Base-by-base conservation (phyloP, 2,797 vertebrate genomes). In the Cheirogaleus major region DNA sequence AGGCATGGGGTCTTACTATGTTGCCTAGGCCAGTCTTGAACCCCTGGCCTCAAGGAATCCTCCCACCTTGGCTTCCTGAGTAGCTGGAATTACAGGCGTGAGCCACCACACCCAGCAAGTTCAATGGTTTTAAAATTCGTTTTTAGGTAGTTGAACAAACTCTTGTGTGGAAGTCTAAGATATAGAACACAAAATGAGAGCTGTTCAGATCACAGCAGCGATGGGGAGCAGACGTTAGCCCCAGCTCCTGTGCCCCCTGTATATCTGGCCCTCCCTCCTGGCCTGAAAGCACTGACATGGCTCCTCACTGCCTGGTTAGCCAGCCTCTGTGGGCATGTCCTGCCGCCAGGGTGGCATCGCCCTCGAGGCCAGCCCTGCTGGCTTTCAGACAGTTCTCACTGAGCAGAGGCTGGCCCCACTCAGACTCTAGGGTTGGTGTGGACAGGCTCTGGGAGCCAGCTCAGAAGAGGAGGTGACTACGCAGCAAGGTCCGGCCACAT, bases 81-180 rank as follows among this genome's bases (percentile, higher is more conserved):
- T 65, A 65, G 63, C 61, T n/a, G 63, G 3, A 7, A 65, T n/a
- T n/a, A 65, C 3, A n/a, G 32, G 63, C 14, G 7, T 65, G 63
- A 65, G 63, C 63, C 63, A 65, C 32, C 32, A 18, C 32, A n/a
- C 63, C 32, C 14, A 65, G 2, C 41, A 57, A 6, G 48, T 61
- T 72, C 35, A 27, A 17, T 75, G 59, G 11, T 75, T 96, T 93
- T 92, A 63, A 69, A 20, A 27, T 50, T 69, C 55, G 25, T 89
- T 91, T 96, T 75, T 67, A 78, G 50, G 70, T 14, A 80, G 59
- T 35, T 65, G 52, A 69, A 83, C 13, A 86, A 65, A 57, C 4
- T 52, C 35, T 63, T 73, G 2, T 22, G 23, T 15, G 13, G 32
- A 79, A 32, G 12, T 55, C 13, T 32, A 17, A 76, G 52, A 63